Conservation (phyloP, 2,797 vertebrate genomes). For the Muraenolepis orangiensis region DNA sequence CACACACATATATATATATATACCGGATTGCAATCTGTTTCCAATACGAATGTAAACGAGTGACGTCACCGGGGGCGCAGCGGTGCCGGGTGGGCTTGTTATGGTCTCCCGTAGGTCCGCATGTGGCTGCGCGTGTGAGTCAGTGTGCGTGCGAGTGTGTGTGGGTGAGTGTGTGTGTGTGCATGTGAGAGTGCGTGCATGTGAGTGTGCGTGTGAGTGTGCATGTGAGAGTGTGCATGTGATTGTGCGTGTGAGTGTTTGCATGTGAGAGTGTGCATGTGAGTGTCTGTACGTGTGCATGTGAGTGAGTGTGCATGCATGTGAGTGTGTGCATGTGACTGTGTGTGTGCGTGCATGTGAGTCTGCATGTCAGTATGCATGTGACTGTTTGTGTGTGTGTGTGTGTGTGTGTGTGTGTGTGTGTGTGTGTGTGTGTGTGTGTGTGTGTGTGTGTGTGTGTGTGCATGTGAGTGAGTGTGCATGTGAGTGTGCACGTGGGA, state of each 20-base stretch:
- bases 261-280: slow-evolving; percentile 11
- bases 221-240: background rate
- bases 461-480: background rate
- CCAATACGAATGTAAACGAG: background rate
- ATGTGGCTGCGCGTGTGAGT: no score
- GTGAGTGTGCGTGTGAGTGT: background rate
- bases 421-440: slow-evolving; percentile 10
- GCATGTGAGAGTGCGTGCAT: background rate
- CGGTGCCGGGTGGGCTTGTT: background rate
- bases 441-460: no score
- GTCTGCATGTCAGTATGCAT: background rate
- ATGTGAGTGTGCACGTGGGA: background rate
- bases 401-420: slow-evolving; percentile 4
- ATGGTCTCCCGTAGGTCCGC: background rate
- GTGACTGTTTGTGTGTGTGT: background rate
- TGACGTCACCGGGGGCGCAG: background rate
- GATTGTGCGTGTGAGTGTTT: background rate
- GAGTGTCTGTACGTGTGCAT: no score
- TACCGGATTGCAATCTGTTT: background rate
- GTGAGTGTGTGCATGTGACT: background rate
- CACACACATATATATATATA: background rate
- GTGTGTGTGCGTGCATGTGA: background rate
- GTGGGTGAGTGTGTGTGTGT: background rate
- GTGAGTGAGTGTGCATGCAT: background rate
- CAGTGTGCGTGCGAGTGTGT: no score